A percentile compares a stretch with the other conserved stretches of the same genome.
Evolutionary conservation across 53 echinoderm and acorn worm species (phyloP).

Genomic region (Mesocentrotus franciscanus): DNA sequence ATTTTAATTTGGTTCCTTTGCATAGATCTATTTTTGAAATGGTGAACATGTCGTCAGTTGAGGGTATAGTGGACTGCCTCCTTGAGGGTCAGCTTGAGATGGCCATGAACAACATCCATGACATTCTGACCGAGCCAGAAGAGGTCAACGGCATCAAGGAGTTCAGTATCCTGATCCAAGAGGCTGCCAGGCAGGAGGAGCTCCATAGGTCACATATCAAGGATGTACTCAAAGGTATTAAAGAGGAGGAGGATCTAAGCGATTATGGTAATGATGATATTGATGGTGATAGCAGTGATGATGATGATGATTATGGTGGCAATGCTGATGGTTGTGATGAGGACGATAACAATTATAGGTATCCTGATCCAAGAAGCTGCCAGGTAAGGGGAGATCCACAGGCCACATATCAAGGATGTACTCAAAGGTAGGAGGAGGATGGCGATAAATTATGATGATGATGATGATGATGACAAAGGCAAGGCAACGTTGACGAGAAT

Average conservation of each 20-base stretch:
- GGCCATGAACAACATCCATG: conserved; percentile 50
- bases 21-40: background rate
- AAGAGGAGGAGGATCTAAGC: background rate
- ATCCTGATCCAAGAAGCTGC: background rate
- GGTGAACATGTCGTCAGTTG: conserved; percentile 30
- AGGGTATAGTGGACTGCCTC: conserved; percentile 53
- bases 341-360: background rate
- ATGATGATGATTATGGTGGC: too few species aligned
- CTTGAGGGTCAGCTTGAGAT: conserved; percentile 53
- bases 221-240: conserved; percentile 52
- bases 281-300: too few species aligned
- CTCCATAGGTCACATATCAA: background rate
- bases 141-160: conserved; percentile 59
- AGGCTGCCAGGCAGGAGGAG: conserved; percentile 54
- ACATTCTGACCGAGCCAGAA: conserved; percentile 62
- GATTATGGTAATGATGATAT: too few species aligned
- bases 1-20: too few species aligned
- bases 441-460: too few species aligned
- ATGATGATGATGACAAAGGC: too few species aligned
- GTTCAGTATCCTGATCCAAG: conserved; percentile 49
- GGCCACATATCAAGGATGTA: background rate
- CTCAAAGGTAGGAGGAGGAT: background rate
- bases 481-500: background rate
- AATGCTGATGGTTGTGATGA: too few species aligned
- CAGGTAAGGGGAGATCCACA: background rate